Base-by-base conservation (phyloP, 2,797 vertebrate genomes). In the Corythornis leucogaster region DNA sequence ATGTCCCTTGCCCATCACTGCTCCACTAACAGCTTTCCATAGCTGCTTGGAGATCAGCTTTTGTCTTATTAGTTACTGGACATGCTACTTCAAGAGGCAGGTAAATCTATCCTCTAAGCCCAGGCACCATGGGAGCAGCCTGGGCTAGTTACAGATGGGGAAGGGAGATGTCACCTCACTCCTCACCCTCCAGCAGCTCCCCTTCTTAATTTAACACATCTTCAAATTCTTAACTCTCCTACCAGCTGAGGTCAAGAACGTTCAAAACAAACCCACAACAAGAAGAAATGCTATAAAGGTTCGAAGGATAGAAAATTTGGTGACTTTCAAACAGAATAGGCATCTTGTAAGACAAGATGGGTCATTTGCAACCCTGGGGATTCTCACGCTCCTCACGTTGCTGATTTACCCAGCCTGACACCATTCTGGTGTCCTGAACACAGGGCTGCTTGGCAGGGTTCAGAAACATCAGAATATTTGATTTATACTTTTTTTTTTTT, bases 1-100 rank as follows among this genome's bases (percentile, higher is more conserved):
- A 76, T 30, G 48, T 8, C 38, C 66, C 38, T 3, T 0, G 0
- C 4, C 80, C 12, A 2, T 1, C 14, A 7, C 9, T 42, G 45
- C 48, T 51, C 48, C 62, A 28, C 18, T 9, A 35, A 69, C 50
- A 73, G 53, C 46, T 24, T 45, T 17, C 67, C n/a, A 15, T 2
- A 40, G 54, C 53, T 40, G 45, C 70, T 1, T 21, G 61, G 78
- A 38, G 73, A 84, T 9, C 31, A 45, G 54, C 21, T 76, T 73
- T 76, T 22, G 35, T 11, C 19, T 19, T 21, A 6, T 12, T 25
- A 18, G 28, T 53, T 28, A 55, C 17, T 57, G 58, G 77, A 42
- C 2, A 5, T 7, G 48, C 16, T 43, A 6, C 42, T 75, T 7
- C 21, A 75, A 80, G 57, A 59, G 50, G 18, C 0, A 4, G 53